These are phyloP conservation scores for Chiridota heheva DNA, from an alignment of 35 echinoderm and acorn worm genomes.

Conservation along the genomic window DNA sequence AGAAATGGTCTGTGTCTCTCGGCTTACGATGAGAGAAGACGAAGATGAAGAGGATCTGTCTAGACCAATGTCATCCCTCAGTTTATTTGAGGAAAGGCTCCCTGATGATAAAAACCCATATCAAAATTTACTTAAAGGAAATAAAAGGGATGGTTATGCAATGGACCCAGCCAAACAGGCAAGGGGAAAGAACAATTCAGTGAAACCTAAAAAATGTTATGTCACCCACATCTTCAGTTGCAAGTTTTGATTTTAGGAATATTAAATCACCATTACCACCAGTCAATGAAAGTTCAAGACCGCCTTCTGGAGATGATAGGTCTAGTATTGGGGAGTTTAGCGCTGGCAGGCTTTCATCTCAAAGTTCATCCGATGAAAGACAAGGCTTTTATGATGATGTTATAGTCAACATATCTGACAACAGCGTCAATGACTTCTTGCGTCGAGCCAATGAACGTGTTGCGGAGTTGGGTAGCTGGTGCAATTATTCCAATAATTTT, in stretches of 20 bases:
- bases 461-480: conserved; percentile 68
- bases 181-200: conserved; percentile 15
- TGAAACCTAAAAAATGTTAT: not conserved
- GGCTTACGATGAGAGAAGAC: conserved; percentile 82
- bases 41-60: conserved; percentile 84
- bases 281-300: conserved; percentile 52
- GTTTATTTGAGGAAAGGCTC: conserved; percentile 71
- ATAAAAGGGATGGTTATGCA: not conserved
- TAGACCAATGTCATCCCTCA: conserved; percentile 80
- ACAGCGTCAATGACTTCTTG: conserved; percentile 52
- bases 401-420: conserved; percentile 50
- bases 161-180: conserved; percentile 18
- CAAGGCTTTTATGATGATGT: conserved; percentile 62
- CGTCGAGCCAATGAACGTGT: conserved; percentile 72
- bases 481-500: conserved; percentile 70
- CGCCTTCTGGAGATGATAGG: conserved; percentile 56
- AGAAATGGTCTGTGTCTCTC: conserved; percentile 90
- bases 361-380: not conserved
- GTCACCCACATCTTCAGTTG: not conserved
- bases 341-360: not conserved
- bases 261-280: conserved; percentile 66
- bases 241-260: conserved; percentile 43
- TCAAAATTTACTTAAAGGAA: not conserved
- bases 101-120: not conserved
- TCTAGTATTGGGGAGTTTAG: conserved; percentile 38